A percentile compares a stretch with the other conserved stretches of the same genome.
Conservation (phyloP, 2,888 invertebrate genomes). For the Phoronis australis region DNA sequence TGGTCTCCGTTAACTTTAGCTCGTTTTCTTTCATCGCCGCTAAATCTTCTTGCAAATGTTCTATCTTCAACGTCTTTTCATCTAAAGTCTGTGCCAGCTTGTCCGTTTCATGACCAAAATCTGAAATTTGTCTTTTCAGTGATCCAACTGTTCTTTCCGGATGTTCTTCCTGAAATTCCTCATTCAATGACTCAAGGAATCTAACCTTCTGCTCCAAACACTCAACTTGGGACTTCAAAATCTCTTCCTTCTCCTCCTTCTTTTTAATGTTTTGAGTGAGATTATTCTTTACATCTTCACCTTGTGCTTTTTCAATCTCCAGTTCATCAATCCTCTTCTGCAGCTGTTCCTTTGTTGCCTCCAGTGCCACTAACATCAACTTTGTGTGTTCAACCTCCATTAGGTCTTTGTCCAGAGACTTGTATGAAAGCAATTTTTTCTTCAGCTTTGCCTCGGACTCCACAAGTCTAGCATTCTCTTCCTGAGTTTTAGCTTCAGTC, state of each 20-base stretch:
- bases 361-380: no score
- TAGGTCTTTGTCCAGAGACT: constrained; percentile 13
- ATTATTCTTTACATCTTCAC: not conserved
- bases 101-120: no score
- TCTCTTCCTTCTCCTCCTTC: not conserved
- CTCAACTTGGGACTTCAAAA: no score
- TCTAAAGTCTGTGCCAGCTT: no score
- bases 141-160: no score
- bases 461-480: constrained; percentile 28
- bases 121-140: no score
- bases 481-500: constrained; percentile 26
- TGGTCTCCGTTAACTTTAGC: no score
- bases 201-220: constrained; percentile 33
- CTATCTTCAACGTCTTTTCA: no score
- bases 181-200: constrained; percentile 27
- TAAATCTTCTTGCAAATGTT: no score
- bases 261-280: not conserved
- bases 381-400: constrained; percentile 16
- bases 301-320: no score
- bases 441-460: no score
- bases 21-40: no score
- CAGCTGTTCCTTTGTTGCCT: constrained; percentile 29
- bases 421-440: constrained; percentile 23
- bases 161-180: constrained; percentile 30
- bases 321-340: constrained; percentile 19